These are phyloP conservation scores for Paelopatides confundens DNA, from an alignment of 53 echinoderm and acorn worm genomes.

Conservation along the genomic window DNA sequence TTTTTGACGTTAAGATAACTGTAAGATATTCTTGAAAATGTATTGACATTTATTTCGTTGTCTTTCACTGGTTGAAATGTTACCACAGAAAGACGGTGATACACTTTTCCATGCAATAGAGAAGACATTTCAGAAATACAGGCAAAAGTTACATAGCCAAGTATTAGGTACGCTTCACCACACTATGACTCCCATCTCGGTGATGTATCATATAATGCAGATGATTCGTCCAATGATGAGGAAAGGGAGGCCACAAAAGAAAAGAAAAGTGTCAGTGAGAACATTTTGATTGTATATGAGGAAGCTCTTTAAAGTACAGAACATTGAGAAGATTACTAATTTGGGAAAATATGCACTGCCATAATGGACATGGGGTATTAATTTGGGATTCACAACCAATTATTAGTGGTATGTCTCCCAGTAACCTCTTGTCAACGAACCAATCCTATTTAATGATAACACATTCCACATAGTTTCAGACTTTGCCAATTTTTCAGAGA, in stretches of 20 bases:
- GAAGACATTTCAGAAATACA: background rate
- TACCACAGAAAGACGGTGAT: no score
- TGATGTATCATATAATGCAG: background rate
- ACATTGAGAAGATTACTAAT: background rate
- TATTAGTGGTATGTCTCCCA: background rate
- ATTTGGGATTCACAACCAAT: conserved; percentile 32
- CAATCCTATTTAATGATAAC: conserved; percentile 35
- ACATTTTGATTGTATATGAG: conserved; percentile 11
- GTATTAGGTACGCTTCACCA: background rate
- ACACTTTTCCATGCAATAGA: no score
- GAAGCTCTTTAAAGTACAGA: background rate
- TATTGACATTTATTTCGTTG: background rate
- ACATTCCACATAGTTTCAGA: background rate
- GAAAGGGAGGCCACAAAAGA: conserved; percentile 19
- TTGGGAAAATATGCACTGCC: background rate
- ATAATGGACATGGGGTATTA: background rate
- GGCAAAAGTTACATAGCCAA: background rate
- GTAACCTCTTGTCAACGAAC: conserved; percentile 13
- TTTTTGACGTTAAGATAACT: no score
- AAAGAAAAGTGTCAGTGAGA: background rate
- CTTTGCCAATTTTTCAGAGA: conserved; percentile 4
- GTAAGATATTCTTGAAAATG: background rate
- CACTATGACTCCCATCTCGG: background rate
- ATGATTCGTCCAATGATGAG: background rate
- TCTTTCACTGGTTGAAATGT: no score